Conservation (phyloP, 2,113 vertebrate genomes). For the Antechinus stuartii region DNA sequence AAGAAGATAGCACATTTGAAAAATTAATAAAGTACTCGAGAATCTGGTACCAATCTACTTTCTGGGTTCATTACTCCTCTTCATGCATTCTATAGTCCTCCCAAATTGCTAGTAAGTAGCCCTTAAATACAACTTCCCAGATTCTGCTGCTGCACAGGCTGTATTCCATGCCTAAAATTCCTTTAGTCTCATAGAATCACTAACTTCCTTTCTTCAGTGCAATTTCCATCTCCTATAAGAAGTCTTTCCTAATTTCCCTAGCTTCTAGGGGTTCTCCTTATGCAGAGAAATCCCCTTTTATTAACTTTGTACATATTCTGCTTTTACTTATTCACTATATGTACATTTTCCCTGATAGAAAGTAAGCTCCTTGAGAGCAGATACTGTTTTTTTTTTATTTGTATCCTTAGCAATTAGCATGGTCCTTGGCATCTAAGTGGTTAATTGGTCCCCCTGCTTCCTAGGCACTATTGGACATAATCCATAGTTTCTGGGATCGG, state of each 20-base stretch:
- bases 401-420: background rate
- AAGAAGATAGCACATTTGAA: too few relatives aligned
- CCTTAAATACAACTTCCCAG: background rate
- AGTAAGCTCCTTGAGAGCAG: background rate
- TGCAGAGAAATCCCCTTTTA: background rate
- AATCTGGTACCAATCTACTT: background rate
- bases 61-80: background rate
- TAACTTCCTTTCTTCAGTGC: background rate
- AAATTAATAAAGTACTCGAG: background rate
- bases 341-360: background rate
- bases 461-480: background rate
- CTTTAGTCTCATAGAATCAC: background rate
- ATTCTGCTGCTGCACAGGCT: background rate
- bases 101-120: background rate
- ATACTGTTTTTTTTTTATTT: background rate
- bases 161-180: background rate
- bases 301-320: background rate
- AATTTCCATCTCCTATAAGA: background rate
- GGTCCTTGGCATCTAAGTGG: background rate
- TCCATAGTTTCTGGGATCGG: background rate
- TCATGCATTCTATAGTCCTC: background rate
- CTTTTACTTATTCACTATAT: background rate
- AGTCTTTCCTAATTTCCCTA: background rate
- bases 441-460: background rate
- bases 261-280: background rate